These are phyloP conservation scores for Capreolus pygargus DNA, from an alignment of 2,113 vertebrate genomes.

Conservation along the genomic window DNA sequence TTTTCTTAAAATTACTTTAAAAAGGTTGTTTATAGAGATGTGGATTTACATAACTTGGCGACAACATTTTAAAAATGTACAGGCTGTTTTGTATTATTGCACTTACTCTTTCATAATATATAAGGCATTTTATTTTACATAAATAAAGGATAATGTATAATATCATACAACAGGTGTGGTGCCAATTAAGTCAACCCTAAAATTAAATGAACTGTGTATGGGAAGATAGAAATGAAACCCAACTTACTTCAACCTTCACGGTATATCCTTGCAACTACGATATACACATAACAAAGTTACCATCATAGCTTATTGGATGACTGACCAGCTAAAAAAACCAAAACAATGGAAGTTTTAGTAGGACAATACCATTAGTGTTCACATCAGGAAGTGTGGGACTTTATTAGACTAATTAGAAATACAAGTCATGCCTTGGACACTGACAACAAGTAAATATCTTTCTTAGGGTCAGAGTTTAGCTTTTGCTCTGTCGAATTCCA, in stretches of 20 bases:
- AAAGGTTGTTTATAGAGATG: conserved; percentile 79
- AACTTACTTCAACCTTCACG: conserved; percentile 69
- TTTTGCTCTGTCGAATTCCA: conserved; percentile 37
- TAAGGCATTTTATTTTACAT: conserved; percentile 88
- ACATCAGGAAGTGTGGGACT: conserved; percentile 63
- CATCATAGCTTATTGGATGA: conserved; percentile 72
- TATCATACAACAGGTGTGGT: conserved; percentile 83
- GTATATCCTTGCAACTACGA: conserved; percentile 72
- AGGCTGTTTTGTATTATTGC: conserved; percentile 86
- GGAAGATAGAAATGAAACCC: conserved; percentile 54
- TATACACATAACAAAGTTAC: conserved; percentile 76
- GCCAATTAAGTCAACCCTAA: conserved; percentile 74
- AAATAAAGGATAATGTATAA: conserved; percentile 86
- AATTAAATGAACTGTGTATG: conserved; percentile 70
- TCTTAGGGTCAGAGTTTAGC: conserved; percentile 46
- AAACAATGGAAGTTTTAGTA: conserved; percentile 37
- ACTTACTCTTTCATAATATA: conserved; percentile 86
- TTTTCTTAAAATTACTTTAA: conserved; percentile 86
- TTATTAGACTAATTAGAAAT: conserved; percentile 70
- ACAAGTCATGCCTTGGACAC: conserved; percentile 73
- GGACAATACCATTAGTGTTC: conserved; percentile 75
- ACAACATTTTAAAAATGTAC: conserved; percentile 83
- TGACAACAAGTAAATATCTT: conserved; percentile 62
- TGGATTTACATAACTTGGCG: conserved; percentile 82
- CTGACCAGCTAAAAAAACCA: conserved; percentile 69